These are phyloP conservation scores for Trissonchulus latispiculum DNA, from an alignment of 2,888 invertebrate genomes.

Conservation along the genomic window DNA sequence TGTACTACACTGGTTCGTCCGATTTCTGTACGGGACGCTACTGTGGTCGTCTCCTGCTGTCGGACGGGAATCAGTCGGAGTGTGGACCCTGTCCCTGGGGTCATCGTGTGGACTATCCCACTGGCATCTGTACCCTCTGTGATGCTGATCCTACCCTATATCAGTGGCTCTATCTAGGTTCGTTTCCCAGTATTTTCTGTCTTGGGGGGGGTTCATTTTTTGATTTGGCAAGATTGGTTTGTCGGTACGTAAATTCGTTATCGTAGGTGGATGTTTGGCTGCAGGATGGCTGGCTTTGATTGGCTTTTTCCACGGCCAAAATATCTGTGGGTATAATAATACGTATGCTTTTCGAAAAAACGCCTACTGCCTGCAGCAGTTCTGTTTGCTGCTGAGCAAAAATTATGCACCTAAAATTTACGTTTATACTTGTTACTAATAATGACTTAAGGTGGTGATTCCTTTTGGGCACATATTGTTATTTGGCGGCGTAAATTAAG, in stretches of 20 bases:
- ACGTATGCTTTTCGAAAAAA: no score
- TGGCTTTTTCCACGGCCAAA: no score
- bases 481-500: no score
- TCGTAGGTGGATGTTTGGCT: not conserved
- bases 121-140: slow-evolving; percentile 60
- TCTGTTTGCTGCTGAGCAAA: no score
- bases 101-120: not conserved
- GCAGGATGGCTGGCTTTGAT: not conserved
- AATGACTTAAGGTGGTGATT: no score
- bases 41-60: not conserved
- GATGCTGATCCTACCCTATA: slow-evolving; percentile 65
- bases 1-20: no score
- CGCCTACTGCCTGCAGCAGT: no score
- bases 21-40: slow-evolving; percentile 1
- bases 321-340: no score
- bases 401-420: no score
- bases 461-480: no score
- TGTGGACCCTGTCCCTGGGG: slow-evolving; percentile 16
- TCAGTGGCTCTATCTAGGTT: slow-evolving; percentile 57
- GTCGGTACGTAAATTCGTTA: no score
- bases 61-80: not conserved
- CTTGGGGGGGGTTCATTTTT: not conserved
- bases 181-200: not conserved
- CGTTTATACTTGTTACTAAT: no score
- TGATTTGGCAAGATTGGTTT: not conserved